Evolutionary conservation across 1,140 invertebrate species (phyloP).

Genomic region (Tyrophagus putrescentiae): DNA sequence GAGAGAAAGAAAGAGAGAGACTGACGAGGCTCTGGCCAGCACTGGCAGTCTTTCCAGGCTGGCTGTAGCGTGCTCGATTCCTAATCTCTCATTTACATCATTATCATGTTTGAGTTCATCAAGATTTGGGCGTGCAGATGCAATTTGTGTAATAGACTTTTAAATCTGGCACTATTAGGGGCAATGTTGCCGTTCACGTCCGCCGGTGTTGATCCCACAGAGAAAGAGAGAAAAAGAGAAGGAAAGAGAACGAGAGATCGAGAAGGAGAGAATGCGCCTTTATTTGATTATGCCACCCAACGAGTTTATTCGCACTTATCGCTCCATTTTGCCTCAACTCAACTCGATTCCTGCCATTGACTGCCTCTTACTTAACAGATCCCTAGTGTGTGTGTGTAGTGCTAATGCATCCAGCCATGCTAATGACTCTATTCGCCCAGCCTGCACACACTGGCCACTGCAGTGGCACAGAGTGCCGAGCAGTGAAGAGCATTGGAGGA

Average conservation of each 20-base stretch:
- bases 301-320: slow-evolving; percentile 14
- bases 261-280: slow-evolving; percentile 12
- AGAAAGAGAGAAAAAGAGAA: too few species aligned
- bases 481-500: too few species aligned
- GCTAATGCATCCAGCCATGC: neutral
- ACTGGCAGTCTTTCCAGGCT: too few species aligned
- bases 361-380: neutral
- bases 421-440: neutral
- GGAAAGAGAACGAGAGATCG: too few species aligned
- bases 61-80: slow-evolving; percentile 5
- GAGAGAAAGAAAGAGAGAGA: too few species aligned
- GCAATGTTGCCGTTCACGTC: neutral
- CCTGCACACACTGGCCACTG: neutral
- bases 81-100: neutral
- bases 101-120: slow-evolving; percentile 14
- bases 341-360: neutral
- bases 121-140: slow-evolving; percentile 14
- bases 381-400: neutral
- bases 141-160: slow-evolving; percentile 14
- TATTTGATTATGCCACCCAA: slow-evolving; percentile 16
- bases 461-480: too few species aligned
- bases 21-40: too few species aligned
- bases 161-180: slow-evolving; percentile 10
- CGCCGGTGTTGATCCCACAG: too few species aligned
- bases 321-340: slow-evolving; percentile 8